Conservation (phyloP, 2,888 invertebrate genomes). For the Phorcus lineatus region DNA sequence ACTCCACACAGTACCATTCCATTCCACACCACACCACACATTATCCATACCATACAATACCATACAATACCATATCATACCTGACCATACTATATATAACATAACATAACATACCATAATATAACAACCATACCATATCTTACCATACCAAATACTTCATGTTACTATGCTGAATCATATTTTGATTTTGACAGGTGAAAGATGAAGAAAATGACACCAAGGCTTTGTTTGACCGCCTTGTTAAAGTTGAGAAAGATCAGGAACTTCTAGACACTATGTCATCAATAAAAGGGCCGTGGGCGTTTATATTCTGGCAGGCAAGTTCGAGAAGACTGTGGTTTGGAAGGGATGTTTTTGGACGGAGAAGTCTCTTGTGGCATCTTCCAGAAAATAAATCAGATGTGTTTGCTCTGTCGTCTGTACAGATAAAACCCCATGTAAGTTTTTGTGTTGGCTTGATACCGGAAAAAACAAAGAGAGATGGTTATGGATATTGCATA, state of each 20-base stretch:
- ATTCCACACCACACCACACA: no score
- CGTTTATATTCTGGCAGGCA: constrained; percentile 84
- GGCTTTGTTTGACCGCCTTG: constrained; percentile 62
- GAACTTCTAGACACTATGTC: constrained; percentile 78
- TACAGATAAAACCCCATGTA: constrained; percentile 61
- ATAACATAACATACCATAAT: no score
- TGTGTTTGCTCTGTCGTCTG: constrained; percentile 65
- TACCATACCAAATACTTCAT: no score
- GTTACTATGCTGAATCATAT: background rate
- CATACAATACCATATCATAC: no score
- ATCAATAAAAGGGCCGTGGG: constrained; percentile 87
- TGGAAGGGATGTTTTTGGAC: constrained; percentile 89
- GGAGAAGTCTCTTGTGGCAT: constrained; percentile 85
- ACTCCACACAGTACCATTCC: no score
- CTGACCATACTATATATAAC: no score
- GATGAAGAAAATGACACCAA: constrained; percentile 68
- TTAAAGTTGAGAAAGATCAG: constrained; percentile 45
- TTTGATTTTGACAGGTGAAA: constrained; percentile 44
- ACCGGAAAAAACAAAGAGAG: no score
- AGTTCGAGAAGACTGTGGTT: constrained; percentile 81
- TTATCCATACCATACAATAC: no score
- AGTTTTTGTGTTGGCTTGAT: background rate
- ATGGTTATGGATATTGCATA: no score
- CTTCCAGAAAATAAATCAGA: constrained; percentile 49
- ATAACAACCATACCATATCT: no score